A percentile compares a stretch with the other conserved stretches of the same genome.
Evolutionary conservation across 1,140 invertebrate genomes (phyloP).

Genomic region (Trinorchestia longiramus): DNA sequence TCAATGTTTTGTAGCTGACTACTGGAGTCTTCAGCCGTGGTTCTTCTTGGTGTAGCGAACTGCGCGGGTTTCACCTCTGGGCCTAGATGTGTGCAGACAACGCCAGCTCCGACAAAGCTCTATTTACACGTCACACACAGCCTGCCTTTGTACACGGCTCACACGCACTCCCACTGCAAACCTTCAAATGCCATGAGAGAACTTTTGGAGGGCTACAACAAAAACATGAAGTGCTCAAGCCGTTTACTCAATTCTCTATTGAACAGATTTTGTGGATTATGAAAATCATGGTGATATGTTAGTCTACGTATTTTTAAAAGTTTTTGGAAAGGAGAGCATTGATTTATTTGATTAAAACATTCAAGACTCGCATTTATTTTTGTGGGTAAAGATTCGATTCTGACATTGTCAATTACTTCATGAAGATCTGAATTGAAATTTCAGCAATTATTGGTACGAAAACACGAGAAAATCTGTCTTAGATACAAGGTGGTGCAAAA

Average conservation of each 20-base stretch:
- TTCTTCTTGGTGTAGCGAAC: background rate
- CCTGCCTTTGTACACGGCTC: slow-evolving; percentile 6
- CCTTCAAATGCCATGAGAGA: slow-evolving; percentile 40
- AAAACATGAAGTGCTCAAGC: background rate
- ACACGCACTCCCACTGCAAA: slow-evolving; percentile 8
- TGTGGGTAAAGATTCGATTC: too few species aligned
- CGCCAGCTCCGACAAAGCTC: slow-evolving; percentile 26
- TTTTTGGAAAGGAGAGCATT: background rate
- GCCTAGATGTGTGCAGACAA: background rate
- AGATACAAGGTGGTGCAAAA: too few species aligned
- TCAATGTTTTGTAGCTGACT: slow-evolving; percentile 51
- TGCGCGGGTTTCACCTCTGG: slow-evolving; percentile 22
- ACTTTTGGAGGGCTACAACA: background rate
- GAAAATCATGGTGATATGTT: too few species aligned
- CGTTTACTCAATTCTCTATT: background rate
- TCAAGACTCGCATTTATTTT: too few species aligned
- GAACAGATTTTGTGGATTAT: background rate
- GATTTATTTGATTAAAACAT: too few species aligned
- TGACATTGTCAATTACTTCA: too few species aligned
- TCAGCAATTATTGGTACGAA: too few species aligned
- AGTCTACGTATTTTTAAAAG: background rate
- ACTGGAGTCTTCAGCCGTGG: background rate
- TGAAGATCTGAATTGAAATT: too few species aligned
- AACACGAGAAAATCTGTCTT: too few species aligned
- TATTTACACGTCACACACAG: slow-evolving; percentile 46